Percentiles rank a stretch among this genome's conserved stretches.
Evolutionary conservation across 2,888 invertebrate species (phyloP).

Genomic region (Eupeodes latifasciatus): DNA sequence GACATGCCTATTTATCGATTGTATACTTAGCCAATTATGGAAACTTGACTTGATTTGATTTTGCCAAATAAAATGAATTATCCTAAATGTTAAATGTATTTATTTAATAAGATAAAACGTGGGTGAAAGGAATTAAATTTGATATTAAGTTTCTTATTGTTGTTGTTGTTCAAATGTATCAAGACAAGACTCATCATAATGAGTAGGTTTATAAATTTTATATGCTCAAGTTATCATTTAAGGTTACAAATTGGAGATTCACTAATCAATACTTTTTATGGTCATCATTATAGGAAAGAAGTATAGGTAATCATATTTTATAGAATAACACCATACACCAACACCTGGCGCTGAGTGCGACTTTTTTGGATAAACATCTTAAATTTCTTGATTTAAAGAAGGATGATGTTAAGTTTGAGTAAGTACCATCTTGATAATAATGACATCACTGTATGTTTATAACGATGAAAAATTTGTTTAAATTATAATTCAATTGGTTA

Average conservation of each 20-base stretch:
- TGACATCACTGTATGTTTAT: background rate
- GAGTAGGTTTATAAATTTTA: slow-evolving; percentile 25
- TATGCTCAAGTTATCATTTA: background rate
- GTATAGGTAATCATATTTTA: background rate
- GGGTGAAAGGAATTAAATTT: slow-evolving; percentile 24
- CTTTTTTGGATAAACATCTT: slow-evolving; percentile 12
- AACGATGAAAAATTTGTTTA: too few relatives aligned
- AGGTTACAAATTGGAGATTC: slow-evolving; percentile 28
- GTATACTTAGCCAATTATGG: background rate
- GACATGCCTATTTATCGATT: too few relatives aligned
- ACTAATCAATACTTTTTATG: slow-evolving; percentile 9
- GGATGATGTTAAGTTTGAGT: background rate
- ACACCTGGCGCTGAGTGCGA: slow-evolving; percentile 16
- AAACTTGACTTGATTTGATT: slow-evolving; percentile 23
- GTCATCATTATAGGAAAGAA: slow-evolving; percentile 18
- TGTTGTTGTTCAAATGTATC: background rate
- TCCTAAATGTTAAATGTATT: background rate
- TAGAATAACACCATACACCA: slow-evolving; percentile 1
- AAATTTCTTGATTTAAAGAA: background rate
- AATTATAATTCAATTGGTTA: too few relatives aligned
- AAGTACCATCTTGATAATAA: background rate
- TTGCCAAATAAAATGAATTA: slow-evolving; percentile 30
- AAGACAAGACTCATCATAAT: background rate
- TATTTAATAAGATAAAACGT: background rate
- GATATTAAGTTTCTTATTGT: background rate